Evolutionary conservation across 1,140 invertebrate genomes (phyloP).

Genomic region (Drosophila kepulauana): DNA sequence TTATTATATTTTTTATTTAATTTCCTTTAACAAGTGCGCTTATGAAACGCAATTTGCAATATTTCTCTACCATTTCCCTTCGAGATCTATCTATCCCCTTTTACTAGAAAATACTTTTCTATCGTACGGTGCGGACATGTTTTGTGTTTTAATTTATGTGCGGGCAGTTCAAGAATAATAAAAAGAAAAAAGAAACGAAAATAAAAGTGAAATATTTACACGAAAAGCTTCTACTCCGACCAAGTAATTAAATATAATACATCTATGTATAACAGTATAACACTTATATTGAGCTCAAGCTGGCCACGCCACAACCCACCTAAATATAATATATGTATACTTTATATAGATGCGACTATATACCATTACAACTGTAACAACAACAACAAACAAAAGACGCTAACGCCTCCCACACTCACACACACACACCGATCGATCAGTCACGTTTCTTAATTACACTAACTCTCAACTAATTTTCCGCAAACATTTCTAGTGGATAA

Average conservation of each 20-base stretch:
- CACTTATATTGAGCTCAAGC: constrained; percentile 75
- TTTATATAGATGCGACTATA: constrained; percentile 52
- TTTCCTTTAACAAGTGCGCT: constrained; percentile 67
- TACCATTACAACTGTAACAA: constrained; percentile 26
- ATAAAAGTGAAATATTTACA: constrained; percentile 18
- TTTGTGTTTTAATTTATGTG: constrained; percentile 53
- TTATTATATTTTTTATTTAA: constrained; percentile 37
- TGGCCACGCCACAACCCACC: constrained; percentile 79
- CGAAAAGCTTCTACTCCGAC: constrained; percentile 69
- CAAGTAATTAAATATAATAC: constrained; percentile 55
- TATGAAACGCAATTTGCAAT: constrained; percentile 79
- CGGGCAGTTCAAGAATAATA: constrained; percentile 33
- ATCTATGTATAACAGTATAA: constrained; percentile 42
- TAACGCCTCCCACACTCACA: constrained; percentile 56
- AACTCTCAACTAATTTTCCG: constrained; percentile 65
- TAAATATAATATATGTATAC: constrained; percentile 60
- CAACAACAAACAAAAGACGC: constrained; percentile 59
- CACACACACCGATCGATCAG: constrained; percentile 42
- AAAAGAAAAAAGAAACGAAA: constrained; percentile 24
- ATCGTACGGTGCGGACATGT: constrained; percentile 45
- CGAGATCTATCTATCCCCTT: constrained; percentile 13
- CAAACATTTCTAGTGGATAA: constrained; percentile 65
- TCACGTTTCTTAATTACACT: constrained; percentile 41
- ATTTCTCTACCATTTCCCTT: constrained; percentile 40
- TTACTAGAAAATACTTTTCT: constrained; percentile 25